Percentiles rank a stretch among this genome's conserved stretches.
Evolutionary conservation across 2,113 vertebrate genomes (phyloP).

Genomic region (Periophthalmodon schlosseri): DNA sequence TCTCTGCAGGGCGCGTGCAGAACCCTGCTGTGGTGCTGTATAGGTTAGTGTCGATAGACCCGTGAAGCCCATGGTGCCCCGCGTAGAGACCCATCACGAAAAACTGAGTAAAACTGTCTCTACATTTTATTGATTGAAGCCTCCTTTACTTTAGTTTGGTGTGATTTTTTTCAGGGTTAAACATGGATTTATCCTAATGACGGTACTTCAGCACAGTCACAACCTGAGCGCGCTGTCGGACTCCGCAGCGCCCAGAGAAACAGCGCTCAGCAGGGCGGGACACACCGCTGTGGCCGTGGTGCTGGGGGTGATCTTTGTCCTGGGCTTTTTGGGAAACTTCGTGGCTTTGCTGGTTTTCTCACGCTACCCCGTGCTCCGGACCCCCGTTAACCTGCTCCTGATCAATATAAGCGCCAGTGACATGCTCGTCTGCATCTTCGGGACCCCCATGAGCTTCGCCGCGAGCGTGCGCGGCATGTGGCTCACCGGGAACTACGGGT

Average conservation of each 20-base stretch:
- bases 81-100: no score
- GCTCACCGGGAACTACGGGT: conserved; percentile 50
- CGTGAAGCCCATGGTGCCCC: no score
- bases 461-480: conserved; percentile 51
- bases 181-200: conserved; percentile 5
- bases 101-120: no score
- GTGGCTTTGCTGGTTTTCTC: conserved; percentile 52
- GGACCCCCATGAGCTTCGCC: conserved; percentile 55
- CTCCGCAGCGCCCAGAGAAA: not conserved
- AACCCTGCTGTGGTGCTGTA: not conserved
- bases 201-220: conserved; percentile 25
- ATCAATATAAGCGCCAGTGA: conserved; percentile 62
- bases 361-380: conserved; percentile 40
- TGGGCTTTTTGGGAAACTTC: conserved; percentile 57
- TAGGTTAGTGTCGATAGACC: no score
- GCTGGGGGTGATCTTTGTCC: conserved; percentile 52
- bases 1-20: not conserved
- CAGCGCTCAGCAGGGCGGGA: conserved; percentile 26
- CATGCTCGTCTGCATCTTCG: conserved; percentile 56
- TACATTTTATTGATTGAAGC: no score
- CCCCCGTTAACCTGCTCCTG: conserved; percentile 47
- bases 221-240: conserved; percentile 38
- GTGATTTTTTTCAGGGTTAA: not conserved
- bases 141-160: not conserved
- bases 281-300: conserved; percentile 35